Evolutionary conservation across 1,140 invertebrate genomes (phyloP).

Genomic region (Eupristina koningsbergeri): DNA sequence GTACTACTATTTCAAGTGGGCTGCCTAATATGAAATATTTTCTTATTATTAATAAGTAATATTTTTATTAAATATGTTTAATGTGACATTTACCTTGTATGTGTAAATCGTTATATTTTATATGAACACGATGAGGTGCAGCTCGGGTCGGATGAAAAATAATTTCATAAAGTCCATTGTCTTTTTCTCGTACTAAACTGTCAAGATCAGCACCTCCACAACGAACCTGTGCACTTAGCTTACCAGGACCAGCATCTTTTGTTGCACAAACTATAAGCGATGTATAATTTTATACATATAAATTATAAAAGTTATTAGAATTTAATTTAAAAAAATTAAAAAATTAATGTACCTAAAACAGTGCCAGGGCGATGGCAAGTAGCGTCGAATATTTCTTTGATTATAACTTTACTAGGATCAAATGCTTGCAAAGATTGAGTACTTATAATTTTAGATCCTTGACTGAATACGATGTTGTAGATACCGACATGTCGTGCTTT

Average conservation of each 20-base stretch:
- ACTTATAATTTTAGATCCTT: conserved; percentile 74
- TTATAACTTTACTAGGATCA: conserved; percentile 86
- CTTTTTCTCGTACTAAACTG: conserved; percentile 82
- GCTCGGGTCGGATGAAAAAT: conserved; percentile 88
- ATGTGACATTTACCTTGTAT: conserved; percentile 61
- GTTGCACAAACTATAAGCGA: conserved; percentile 76
- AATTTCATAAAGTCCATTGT: conserved; percentile 83
- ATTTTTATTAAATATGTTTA: neutral
- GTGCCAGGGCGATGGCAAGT: conserved; percentile 87
- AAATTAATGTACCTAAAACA: conserved; percentile 80
- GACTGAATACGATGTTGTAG: conserved; percentile 76
- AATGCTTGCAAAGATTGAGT: conserved; percentile 86
- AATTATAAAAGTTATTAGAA: neutral
- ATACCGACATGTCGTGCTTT: conserved; percentile 77
- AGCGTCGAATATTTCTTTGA: conserved; percentile 85
- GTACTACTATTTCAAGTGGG: conserved; percentile 94
- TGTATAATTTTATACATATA: neutral
- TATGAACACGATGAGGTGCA: conserved; percentile 84
- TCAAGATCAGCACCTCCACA: conserved; percentile 87
- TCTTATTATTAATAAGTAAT: neutral
- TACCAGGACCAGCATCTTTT: conserved; percentile 86
- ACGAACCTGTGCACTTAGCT: conserved; percentile 83
- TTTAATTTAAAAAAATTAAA: neutral
- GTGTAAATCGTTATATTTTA: conserved; percentile 71
- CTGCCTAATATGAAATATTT: conserved; percentile 74